Base-by-base conservation (phyloP, 2,113 vertebrate genomes). In the Trichomycterus rosablanca region DNA sequence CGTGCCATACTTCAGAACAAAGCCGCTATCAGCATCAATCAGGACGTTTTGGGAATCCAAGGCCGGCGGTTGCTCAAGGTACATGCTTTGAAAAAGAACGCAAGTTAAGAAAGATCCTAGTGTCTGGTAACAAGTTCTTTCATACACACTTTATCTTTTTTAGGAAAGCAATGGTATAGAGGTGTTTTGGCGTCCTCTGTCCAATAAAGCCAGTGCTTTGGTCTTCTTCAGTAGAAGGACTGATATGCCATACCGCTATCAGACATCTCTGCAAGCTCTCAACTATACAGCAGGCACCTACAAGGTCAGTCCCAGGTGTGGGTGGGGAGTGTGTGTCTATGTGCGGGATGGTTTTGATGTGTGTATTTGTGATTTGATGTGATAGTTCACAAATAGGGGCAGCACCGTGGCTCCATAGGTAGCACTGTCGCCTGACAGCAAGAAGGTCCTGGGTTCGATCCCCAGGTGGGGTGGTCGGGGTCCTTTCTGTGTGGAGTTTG, bases 181-280 rank as follows among this genome's bases (percentile, higher is more conserved):
- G 20, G 92, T 97, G 59, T 98, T 81, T 72, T 70, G 85, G 85
- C 84, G 92, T 18, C 87, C 87, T 0, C 83, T 97, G 67, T 88
- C 86, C 0, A 54, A 46, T 0, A 71, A 73, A 0, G 75, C 88
- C 53, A 91, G 84, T 0, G 79, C 91, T 5, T 62, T 98, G 0
- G 89, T 93, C 24, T 97, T 97, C 87, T 91, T 97, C 85, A 97
- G 93, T 76, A 83, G 89, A 5, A 88, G 94, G 1, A 80, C 57
- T 0, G 94, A 97, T 54, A 90, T 89, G 90, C 95, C 95, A 0
- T 93, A 86, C 22, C 78, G 2, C 70, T 98, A 93, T 76, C 74
- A 15, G 14, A 87, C 83, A 1, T 89, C 88, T 60, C 89, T 98
- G 3, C 70, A 65, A 22, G 75, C 68, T 28, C 89, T 98, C 26